Conservation (phyloP, 1,140 invertebrate genomes). For the Rhopalosiphum maidis region DNA sequence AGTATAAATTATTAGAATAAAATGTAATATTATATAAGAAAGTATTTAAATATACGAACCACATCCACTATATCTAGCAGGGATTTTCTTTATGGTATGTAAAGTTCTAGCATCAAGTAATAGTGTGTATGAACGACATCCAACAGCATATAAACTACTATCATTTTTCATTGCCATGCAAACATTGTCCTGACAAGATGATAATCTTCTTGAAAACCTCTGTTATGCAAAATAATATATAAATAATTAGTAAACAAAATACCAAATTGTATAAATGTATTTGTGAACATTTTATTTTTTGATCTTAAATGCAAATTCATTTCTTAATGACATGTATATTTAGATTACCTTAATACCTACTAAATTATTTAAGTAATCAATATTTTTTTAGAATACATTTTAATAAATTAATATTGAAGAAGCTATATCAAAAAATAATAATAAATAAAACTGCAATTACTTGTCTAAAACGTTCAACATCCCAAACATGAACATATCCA, state of each 20-base stretch:
- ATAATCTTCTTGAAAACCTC: slow-evolving; percentile 84
- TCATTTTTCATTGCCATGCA: slow-evolving; percentile 86
- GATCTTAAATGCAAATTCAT: not conserved
- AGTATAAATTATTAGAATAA: not conserved
- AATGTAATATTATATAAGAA: not conserved
- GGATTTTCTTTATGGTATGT: slow-evolving; percentile 71
- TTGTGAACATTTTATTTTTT: not conserved
- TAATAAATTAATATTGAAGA: not conserved
- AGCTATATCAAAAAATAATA: not conserved
- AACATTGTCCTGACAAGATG: slow-evolving; percentile 90
- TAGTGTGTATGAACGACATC: slow-evolving; percentile 90
- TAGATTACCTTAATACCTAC: not conserved
- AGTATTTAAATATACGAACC: not conserved
- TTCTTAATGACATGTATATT: not conserved
- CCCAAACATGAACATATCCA: slow-evolving; percentile 89
- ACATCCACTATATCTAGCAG: slow-evolving; percentile 65
- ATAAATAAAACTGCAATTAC: slow-evolving; percentile 61
- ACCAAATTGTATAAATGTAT: slow-evolving; percentile 12
- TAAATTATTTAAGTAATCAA: not conserved
- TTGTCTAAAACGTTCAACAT: slow-evolving; percentile 82
- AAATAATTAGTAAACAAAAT: not conserved
- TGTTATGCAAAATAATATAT: slow-evolving; percentile 63
- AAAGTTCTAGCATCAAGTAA: slow-evolving; percentile 86
- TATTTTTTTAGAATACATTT: not conserved
- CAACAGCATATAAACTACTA: slow-evolving; percentile 86